These are phyloP conservation scores for Polypterus bichir DNA, from an alignment of 2,113 vertebrate genomes.

Conservation along the genomic window DNA sequence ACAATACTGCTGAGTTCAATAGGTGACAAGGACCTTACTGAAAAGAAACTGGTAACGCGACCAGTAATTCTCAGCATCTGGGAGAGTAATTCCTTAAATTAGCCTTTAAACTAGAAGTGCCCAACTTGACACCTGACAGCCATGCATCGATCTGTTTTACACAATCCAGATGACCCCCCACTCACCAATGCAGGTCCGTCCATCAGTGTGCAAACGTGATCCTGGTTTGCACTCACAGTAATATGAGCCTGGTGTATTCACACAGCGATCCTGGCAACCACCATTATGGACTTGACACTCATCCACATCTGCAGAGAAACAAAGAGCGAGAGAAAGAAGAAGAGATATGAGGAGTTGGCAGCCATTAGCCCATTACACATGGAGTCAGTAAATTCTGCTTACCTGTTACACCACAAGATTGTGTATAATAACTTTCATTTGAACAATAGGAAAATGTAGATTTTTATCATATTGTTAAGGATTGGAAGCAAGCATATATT, in stretches of 20 bases:
- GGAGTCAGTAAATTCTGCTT: too few relatives aligned
- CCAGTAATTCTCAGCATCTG: too few relatives aligned
- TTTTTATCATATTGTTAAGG: too few relatives aligned
- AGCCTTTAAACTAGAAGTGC: neutral
- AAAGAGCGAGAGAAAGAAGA: neutral
- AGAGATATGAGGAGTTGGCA: conserved; percentile 9
- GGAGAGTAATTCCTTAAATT: too few relatives aligned
- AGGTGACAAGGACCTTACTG: too few relatives aligned
- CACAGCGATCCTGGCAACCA: conserved; percentile 86
- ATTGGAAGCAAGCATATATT: too few relatives aligned
- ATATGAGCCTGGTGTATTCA: conserved; percentile 79
- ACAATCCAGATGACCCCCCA: neutral
- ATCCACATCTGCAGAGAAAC: conserved; percentile 59
- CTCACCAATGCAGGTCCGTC: conserved; percentile 84
- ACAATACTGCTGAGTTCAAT: too few relatives aligned
- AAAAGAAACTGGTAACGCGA: too few relatives aligned
- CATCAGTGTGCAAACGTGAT: conserved; percentile 73
- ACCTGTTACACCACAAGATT: too few relatives aligned
- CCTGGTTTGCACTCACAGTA: conserved; percentile 72
- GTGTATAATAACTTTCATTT: too few relatives aligned
- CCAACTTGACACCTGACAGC: neutral
- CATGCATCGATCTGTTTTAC: neutral
- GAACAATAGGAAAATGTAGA: too few relatives aligned
- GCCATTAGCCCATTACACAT: neutral
- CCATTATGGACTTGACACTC: conserved; percentile 85